Conservation (phyloP, 2,113 vertebrate genomes). For the Callaeas wilsoni region DNA sequence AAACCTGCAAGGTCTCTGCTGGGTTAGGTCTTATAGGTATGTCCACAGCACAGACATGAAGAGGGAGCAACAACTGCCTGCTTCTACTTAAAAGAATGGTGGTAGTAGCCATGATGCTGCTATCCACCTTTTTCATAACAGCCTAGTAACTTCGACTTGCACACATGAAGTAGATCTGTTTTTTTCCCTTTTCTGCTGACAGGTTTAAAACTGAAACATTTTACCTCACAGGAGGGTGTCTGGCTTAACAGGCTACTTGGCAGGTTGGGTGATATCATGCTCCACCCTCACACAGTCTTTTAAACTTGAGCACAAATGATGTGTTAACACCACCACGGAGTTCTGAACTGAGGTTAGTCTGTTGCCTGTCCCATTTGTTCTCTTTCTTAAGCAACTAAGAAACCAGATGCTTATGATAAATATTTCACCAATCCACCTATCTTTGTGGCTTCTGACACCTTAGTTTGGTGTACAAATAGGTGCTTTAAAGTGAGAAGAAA, state of each 20-base stretch:
- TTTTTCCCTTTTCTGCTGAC: background rate
- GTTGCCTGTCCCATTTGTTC: background rate
- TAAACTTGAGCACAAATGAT: background rate
- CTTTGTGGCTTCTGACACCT: background rate
- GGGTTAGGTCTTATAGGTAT: background rate
- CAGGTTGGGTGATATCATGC: background rate
- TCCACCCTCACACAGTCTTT: background rate
- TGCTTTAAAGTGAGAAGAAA: background rate
- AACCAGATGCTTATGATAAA: background rate
- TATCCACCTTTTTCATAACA: background rate
- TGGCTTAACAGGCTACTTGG: background rate
- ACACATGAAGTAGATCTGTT: fast-evolving
- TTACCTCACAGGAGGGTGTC: background rate
- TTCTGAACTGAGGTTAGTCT: background rate
- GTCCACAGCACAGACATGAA: background rate
- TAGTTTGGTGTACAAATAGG: background rate
- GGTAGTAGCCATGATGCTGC: background rate
- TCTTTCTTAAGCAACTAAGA: background rate
- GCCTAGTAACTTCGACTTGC: background rate
- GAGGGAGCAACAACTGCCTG: background rate
- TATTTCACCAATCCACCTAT: background rate
- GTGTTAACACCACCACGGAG: background rate
- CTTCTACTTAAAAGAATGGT: background rate
- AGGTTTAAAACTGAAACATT: background rate
- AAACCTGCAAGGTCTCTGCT: background rate